Percentiles rank a stretch among this genome's conserved stretches.
phyloP scores from a whole-genome alignment of 2,113 vertebrate genomes.

The Thryonomys swinderianus region DNA sequence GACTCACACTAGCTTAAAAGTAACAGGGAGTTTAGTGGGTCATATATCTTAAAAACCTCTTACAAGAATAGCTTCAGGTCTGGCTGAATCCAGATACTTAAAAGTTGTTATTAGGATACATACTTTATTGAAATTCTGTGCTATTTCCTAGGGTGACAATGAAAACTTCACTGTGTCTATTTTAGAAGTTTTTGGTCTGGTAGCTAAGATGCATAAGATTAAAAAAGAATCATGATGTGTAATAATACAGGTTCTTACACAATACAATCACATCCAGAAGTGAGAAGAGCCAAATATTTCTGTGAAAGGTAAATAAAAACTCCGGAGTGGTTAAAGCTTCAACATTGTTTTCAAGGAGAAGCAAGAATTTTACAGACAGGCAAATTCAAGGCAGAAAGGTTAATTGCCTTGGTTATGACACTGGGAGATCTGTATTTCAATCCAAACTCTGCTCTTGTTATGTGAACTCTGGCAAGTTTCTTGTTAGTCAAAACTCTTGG shows the following conservation, averaged over 20 bases:
- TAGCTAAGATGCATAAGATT: neutral
- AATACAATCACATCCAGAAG: neutral
- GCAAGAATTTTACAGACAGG: neutral
- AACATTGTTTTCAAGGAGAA: conserved; percentile 3
- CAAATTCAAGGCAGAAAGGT: neutral
- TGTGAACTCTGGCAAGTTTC: neutral
- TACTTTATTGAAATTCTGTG: neutral
- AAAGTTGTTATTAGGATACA: neutral
- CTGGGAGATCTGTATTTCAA: conserved; percentile 9
- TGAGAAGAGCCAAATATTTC: neutral
- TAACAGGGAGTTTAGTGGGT: neutral
- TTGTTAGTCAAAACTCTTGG: neutral
- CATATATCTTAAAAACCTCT: neutral
- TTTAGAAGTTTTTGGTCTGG: neutral
- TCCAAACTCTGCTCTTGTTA: neutral
- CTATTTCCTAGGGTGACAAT: neutral
- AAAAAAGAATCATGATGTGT: neutral
- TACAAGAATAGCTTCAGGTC: neutral
- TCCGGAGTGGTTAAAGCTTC: neutral
- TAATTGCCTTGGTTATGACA: neutral
- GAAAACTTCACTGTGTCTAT: neutral
- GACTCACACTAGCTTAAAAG: neutral
- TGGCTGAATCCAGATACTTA: neutral
- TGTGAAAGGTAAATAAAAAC: neutral
- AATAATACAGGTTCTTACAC: neutral